phyloP scores from a whole-genome alignment of 2,113 vertebrate genomes.

The Limanda limanda region DNA sequence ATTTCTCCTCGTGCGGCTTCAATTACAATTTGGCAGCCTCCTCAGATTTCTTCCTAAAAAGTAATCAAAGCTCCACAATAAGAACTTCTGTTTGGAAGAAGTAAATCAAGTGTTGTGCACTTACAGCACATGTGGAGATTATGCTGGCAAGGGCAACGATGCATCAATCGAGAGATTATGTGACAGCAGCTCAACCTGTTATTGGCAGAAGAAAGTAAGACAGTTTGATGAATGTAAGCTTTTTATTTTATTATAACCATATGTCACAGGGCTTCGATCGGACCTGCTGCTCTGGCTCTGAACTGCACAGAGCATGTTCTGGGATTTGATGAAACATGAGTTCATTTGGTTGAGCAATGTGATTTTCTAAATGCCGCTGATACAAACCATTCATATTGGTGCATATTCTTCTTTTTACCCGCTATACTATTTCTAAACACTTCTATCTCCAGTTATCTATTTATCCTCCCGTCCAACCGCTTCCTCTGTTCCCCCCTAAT shows the following conservation, averaged over 20 bases:
- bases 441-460: conserved; percentile 24
- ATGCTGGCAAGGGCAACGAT: not conserved
- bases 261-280: not conserved
- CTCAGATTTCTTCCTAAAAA: not conserved
- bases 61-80: not conserved
- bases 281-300: not conserved
- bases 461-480: conserved; percentile 20
- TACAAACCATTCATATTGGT: no score
- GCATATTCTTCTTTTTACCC: not conserved
- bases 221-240: not conserved
- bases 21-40: conserved; percentile 3
- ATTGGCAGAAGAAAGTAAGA: not conserved
- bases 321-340: not conserved
- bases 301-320: no score
- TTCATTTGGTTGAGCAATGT: not conserved
- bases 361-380: not conserved
- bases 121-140: not conserved
- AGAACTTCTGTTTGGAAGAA: not conserved
- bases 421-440: conserved; percentile 21
- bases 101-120: not conserved
- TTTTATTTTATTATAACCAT: not conserved
- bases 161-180: not conserved
- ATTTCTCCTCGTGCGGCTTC: not conserved
- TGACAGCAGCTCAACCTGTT: not conserved
- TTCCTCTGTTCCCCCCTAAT: conserved; percentile 35